Base-by-base conservation (phyloP, 37 sponge, comb jelly and placozoan genomes). In the Halisarca cf. caerulea region DNA sequence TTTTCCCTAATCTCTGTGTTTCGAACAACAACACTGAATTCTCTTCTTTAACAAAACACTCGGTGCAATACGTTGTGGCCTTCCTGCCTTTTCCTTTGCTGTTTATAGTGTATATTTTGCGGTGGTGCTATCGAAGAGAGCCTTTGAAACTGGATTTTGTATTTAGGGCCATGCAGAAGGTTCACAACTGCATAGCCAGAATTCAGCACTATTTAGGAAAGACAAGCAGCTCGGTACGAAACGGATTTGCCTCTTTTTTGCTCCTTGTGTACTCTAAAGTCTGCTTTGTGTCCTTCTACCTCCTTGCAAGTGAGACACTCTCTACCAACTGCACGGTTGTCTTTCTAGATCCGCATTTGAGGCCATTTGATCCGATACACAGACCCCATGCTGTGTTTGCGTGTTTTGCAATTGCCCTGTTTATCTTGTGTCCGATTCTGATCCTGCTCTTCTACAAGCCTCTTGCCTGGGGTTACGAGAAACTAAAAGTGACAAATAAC, bases 361-460 rank as follows among this genome's bases (percentile, higher is more conserved):
- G 7, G 21, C 45, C 42, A 2, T 82, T 82, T 82, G 83, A 42
- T n/a, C 2, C 62, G 2, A 9, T 66, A 2, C 83, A 82, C 34
- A 8, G 21, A 44, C 53, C 3, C 0, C 61, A 64, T 82, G 83
- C 69, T 45, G 66, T 64, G 11, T 47, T 28, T n/a, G 83, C 83
- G n/a, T 20, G 51, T 20, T 59, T 55, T 59, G 61, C 55, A 25
- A 32, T 80, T 5, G 8, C 55, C 7, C 21, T 80, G 18, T 80
- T 80, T 38, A 59, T 30, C 18, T 0, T 80, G n/a, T 37, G 51
- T 0, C 81, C 81, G 34, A 32, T 37, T 23, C 61, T 80, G 8
- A 38, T 80, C 30, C 60, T 80, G 7, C 81, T 80, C 37, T n/a
- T 58, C 39, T 80, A 80, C 30, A 74, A 37, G 24, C 77, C 77